These are phyloP conservation scores for Edolisoma coerulescens DNA, from an alignment of 2,113 vertebrate species.

Conservation along the genomic window DNA sequence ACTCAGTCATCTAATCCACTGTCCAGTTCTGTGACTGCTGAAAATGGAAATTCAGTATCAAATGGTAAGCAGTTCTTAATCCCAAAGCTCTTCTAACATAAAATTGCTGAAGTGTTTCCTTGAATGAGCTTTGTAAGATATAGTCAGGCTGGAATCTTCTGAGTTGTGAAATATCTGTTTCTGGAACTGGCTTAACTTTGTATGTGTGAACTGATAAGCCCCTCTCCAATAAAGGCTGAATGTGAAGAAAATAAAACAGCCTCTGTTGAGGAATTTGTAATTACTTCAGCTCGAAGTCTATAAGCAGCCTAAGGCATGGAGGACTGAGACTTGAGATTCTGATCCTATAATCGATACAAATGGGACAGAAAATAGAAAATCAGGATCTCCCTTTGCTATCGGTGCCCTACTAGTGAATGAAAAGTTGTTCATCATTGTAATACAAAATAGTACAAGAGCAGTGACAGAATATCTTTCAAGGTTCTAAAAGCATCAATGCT, in stretches of 20 bases:
- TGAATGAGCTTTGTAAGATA: background rate
- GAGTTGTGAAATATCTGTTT: background rate
- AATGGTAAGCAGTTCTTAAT: slow-evolving; percentile 80
- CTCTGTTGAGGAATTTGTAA: background rate
- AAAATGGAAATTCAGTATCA: slow-evolving; percentile 92
- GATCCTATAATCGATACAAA: background rate
- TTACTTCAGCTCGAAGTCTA: background rate
- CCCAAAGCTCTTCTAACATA: background rate
- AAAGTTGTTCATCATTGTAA: background rate
- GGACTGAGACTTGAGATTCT: background rate
- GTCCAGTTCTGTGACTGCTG: slow-evolving; percentile 74
- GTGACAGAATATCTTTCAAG: background rate
- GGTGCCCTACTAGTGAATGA: background rate
- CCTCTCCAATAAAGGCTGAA: background rate
- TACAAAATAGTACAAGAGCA: background rate
- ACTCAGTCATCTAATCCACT: slow-evolving; percentile 67
- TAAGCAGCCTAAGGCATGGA: background rate
- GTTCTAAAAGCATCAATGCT: background rate
- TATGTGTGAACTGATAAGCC: background rate
- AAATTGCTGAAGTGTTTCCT: background rate
- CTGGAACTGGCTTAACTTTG: background rate
- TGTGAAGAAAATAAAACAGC: background rate
- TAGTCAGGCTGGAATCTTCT: background rate
- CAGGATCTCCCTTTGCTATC: background rate
- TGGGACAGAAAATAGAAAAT: background rate